Evolutionary conservation across 92 coral and sea anemone species (phyloP).

Genomic region (Nematostella vectensis): DNA sequence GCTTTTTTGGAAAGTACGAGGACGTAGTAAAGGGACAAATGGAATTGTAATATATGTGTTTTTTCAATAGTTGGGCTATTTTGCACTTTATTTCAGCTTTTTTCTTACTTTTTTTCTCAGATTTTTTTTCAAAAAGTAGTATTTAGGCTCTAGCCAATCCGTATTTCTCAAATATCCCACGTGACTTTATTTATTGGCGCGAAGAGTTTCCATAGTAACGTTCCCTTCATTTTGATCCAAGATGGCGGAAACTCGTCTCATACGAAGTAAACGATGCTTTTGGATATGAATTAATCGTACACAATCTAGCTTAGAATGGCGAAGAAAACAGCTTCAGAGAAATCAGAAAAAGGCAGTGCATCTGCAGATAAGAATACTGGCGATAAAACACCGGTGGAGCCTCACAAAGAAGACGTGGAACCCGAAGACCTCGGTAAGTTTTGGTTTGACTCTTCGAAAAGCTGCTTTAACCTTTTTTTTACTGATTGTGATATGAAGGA

Average conservation of each 20-base stretch:
- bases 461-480: too few species aligned
- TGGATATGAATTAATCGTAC: background rate
- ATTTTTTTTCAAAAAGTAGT: too few species aligned
- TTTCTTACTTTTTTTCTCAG: too few species aligned
- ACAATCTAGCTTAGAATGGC: conserved; percentile 34
- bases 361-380: conserved; percentile 63
- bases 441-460: too few species aligned
- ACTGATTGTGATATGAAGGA: too few species aligned
- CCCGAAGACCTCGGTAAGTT: conserved; percentile 32
- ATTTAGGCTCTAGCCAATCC: conserved; percentile 6
- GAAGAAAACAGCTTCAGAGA: conserved; percentile 59
- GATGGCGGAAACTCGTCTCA: background rate
- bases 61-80: too few species aligned
- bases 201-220: conserved; percentile 2
- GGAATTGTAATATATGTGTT: too few species aligned
- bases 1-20: too few species aligned
- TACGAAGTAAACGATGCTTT: background rate
- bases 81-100: too few species aligned
- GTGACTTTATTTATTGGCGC: background rate
- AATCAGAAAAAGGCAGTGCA: conserved; percentile 46
- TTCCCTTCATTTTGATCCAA: background rate
- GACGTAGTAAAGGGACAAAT: too few species aligned
- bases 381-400: conserved; percentile 79
- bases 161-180: background rate
- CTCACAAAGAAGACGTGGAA: conserved; percentile 35